Conservation (phyloP, 2,113 vertebrate genomes). For the Stictonetta naevosa region DNA sequence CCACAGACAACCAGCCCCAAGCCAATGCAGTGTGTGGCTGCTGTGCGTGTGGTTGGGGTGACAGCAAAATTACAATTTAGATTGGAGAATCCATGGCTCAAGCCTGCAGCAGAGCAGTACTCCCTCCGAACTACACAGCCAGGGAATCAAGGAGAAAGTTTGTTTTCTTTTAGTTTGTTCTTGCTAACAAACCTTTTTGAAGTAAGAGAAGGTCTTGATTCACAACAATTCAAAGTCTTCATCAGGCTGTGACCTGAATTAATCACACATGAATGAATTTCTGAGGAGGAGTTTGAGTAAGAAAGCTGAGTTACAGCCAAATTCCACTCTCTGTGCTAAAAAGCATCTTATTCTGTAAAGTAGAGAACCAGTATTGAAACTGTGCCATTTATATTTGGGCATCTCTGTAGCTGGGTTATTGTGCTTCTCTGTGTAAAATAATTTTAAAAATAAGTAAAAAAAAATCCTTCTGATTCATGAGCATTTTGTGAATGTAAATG, state of each 20-base stretch:
- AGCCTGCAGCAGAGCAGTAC: not conserved
- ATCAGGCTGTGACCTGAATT: not conserved
- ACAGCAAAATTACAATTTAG: not conserved
- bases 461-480: not conserved
- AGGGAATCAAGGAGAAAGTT: not conserved
- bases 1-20: not conserved
- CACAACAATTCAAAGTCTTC: not conserved
- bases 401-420: not conserved
- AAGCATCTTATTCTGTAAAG: not conserved
- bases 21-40: not conserved
- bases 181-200: not conserved
- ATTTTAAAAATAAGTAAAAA: not conserved
- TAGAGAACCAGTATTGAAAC: not conserved
- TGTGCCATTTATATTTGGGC: not conserved
- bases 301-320: not conserved
- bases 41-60: not conserved
- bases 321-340: not conserved
- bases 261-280: not conserved
- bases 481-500: not conserved
- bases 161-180: not conserved
- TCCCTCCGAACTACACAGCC: not conserved
- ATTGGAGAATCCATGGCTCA: not conserved
- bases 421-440: not conserved
- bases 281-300: not conserved
- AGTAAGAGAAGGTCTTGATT: not conserved